These are phyloP conservation scores for Campopleginae sp. DNA, from an alignment of 2,888 invertebrate species.

Conservation along the genomic window DNA sequence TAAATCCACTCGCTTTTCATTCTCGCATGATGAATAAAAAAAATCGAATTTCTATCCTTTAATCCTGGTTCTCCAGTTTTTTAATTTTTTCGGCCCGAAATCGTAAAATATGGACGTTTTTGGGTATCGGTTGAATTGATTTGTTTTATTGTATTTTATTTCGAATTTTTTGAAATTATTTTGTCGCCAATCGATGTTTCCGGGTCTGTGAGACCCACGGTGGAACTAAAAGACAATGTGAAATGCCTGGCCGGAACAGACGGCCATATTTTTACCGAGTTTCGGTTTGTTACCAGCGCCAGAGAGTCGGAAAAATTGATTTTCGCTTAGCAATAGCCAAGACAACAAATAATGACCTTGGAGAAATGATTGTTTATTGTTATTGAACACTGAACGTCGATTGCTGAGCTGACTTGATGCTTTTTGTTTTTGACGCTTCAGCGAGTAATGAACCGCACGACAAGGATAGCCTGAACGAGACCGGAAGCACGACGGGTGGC, in stretches of 20 bases:
- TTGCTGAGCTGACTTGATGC: neutral
- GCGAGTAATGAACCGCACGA: constrained; percentile 85
- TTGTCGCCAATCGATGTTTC: no score
- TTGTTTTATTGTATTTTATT: no score
- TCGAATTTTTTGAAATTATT: no score
- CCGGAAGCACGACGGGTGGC: constrained; percentile 82
- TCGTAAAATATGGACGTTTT: neutral
- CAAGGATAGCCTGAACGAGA: constrained; percentile 85
- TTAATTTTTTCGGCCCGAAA: neutral
- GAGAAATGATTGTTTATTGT: neutral
- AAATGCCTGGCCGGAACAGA: no score
- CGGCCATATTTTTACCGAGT: no score
- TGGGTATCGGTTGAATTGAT: no score
- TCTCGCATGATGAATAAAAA: neutral
- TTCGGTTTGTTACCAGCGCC: no score
- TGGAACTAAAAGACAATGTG: no score
- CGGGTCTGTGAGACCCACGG: no score
- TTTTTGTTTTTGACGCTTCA: constrained; percentile 72
- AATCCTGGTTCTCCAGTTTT: neutral
- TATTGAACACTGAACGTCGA: neutral
- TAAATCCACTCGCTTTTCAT: neutral
- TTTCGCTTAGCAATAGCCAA: no score
- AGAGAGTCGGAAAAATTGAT: no score
- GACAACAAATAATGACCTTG: neutral
- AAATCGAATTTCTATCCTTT: neutral